These are phyloP conservation scores for Euleptes europaea DNA, from an alignment of 2,113 vertebrate genomes.

Conservation along the genomic window DNA sequence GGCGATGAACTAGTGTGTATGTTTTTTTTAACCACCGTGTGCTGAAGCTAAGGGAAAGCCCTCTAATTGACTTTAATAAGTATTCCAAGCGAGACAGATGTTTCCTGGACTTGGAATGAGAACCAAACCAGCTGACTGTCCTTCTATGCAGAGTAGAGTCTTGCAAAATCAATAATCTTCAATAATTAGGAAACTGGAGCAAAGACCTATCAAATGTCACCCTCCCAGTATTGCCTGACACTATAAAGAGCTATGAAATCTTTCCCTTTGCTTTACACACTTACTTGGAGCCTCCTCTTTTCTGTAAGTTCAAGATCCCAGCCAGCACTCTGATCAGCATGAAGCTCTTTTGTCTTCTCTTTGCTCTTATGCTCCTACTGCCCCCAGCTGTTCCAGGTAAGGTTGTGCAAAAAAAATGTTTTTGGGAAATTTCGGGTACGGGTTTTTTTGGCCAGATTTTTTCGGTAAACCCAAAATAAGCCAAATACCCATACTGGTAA, in stretches of 20 bases:
- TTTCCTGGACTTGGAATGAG: neutral
- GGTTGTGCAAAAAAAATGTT: no score
- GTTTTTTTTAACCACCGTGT: no score
- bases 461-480: no score
- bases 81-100: neutral
- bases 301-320: neutral
- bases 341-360: neutral
- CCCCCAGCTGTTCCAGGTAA: neutral
- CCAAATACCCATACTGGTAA: no score
- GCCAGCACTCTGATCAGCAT: neutral
- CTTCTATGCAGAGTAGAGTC: neutral
- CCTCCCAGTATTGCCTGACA: neutral
- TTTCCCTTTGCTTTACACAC: neutral
- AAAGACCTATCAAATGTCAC: neutral
- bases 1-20: no score
- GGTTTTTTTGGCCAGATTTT: no score
- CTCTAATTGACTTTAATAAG: neutral
- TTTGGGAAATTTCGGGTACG: no score
- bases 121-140: neutral
- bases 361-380: neutral
- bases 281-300: neutral
- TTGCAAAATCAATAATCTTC: neutral
- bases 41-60: neutral
- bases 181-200: neutral
- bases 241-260: neutral